These are phyloP conservation scores for Maniola hyperantus DNA, from an alignment of 2,888 invertebrate genomes.

Conservation along the genomic window DNA sequence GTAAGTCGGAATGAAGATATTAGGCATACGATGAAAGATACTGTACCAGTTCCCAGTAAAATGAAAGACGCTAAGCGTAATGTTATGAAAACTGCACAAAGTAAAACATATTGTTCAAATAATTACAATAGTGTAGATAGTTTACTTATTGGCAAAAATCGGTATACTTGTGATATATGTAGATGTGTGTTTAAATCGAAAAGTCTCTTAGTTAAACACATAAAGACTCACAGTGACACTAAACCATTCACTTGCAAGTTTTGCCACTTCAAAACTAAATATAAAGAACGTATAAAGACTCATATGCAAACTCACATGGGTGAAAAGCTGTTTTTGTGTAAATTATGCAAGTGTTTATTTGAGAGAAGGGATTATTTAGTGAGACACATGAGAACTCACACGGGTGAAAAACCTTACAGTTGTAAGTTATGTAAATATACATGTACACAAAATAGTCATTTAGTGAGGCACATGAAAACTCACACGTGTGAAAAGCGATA, in stretches of 20 bases:
- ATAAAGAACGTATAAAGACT: background rate
- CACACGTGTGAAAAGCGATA: too few relatives aligned
- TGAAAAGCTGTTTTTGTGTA: too few relatives aligned
- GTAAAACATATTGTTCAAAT: background rate
- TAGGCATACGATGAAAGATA: too few relatives aligned
- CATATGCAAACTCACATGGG: background rate
- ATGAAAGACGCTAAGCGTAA: too few relatives aligned
- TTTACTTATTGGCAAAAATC: background rate
- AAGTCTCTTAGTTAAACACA: background rate
- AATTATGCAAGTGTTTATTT: too few relatives aligned
- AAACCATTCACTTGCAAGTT: background rate
- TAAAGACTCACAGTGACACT: background rate
- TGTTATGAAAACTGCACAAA: background rate
- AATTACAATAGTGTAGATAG: background rate
- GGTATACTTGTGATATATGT: background rate
- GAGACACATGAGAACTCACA: too few relatives aligned
- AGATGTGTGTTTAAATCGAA: background rate
- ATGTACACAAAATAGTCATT: too few relatives aligned
- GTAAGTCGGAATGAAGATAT: background rate
- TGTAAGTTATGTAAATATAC: too few relatives aligned
- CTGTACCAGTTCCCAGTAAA: too few relatives aligned
- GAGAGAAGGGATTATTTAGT: too few relatives aligned
- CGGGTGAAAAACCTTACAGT: too few relatives aligned
- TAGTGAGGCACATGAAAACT: too few relatives aligned
- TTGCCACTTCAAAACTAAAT: background rate